A percentile compares a stretch with the other conserved stretches of the same genome.
Conservation (phyloP, 1,140 invertebrate species). For the Prorops nasuta region DNA sequence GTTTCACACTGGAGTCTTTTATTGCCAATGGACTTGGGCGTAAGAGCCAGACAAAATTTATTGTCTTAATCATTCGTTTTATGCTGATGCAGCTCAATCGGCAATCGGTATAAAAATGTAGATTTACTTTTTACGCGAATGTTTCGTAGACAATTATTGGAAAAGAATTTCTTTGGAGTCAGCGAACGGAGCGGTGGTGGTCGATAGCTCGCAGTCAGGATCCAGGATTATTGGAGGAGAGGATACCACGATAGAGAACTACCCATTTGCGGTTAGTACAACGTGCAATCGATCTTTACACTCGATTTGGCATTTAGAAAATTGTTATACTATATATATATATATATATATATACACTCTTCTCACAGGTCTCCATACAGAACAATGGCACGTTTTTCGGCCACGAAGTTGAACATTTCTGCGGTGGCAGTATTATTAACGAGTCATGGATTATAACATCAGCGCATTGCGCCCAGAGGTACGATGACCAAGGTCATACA, state of each 20-base stretch:
- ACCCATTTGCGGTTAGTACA: constrained; percentile 60
- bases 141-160: constrained; percentile 18
- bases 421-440: constrained; percentile 54
- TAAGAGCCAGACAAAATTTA: constrained; percentile 5
- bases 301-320: constrained; percentile 21
- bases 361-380: constrained; percentile 35
- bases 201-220: background rate
- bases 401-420: constrained; percentile 52
- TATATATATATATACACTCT: background rate
- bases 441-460: constrained; percentile 54
- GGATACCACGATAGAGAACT: constrained; percentile 52
- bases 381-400: constrained; percentile 38
- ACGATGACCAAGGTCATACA: too few relatives aligned
- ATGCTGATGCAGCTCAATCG: too few relatives aligned
- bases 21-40: too few relatives aligned
- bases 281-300: constrained; percentile 18
- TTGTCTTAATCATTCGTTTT: constrained; percentile 9
- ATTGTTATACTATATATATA: constrained; percentile 10
- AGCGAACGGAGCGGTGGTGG: background rate
- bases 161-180: constrained; percentile 7
- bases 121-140: constrained; percentile 9
- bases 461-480: constrained; percentile 34
- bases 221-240: constrained; percentile 59
- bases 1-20: too few relatives aligned
- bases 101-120: background rate